Evolutionary conservation across 2,113 vertebrate genomes (phyloP).

Genomic region (Passer domesticus): DNA sequence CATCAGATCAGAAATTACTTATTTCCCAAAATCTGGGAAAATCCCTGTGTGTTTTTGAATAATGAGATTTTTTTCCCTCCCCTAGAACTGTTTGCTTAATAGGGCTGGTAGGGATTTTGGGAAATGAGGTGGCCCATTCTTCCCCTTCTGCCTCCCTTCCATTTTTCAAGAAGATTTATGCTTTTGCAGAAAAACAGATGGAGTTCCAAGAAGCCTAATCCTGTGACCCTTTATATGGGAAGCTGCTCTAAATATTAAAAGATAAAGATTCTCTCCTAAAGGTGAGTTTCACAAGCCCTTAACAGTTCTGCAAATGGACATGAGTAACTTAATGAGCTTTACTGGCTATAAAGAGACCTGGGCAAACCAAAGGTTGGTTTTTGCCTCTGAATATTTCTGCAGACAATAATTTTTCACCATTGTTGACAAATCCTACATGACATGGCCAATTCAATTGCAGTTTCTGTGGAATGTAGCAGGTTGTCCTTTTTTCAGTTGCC

Average conservation of each 20-base stretch:
- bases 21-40: not conserved
- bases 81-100: not conserved
- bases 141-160: not conserved
- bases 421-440: not conserved
- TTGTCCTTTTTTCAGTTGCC: not conserved
- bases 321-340: not conserved
- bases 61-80: accelerated
- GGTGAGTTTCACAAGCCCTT: not conserved
- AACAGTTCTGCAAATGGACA: not conserved
- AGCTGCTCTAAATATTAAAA: not conserved
- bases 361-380: not conserved
- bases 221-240: not conserved
- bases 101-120: not conserved
- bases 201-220: not conserved
- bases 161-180: not conserved
- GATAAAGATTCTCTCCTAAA: not conserved
- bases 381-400: not conserved
- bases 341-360: not conserved
- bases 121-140: not conserved
- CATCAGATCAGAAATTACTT: not conserved
- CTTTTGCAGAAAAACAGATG: not conserved
- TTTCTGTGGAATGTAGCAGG: not conserved
- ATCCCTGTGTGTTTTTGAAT: not conserved
- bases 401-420: not conserved
- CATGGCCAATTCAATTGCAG: not conserved